Evolutionary conservation across 30 jellyfish, hydroid and myxozoan genomes (phyloP).

Genomic region (Hydractinia echinata): DNA sequence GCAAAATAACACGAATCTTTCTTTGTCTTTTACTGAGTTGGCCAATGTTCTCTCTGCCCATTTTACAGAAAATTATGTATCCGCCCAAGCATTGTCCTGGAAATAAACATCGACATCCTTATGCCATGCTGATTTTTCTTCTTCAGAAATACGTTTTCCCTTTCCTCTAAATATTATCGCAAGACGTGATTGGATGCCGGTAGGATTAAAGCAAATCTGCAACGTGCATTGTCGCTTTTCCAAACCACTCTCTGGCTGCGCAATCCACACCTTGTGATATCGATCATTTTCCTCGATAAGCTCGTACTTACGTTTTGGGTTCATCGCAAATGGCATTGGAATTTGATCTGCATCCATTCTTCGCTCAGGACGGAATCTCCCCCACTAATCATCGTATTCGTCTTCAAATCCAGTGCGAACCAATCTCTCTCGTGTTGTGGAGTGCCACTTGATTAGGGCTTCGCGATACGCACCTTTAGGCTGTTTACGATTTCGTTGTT

Average conservation of each 20-base stretch:
- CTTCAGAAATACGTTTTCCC: slow-evolving; percentile 45
- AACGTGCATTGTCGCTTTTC: slow-evolving; percentile 51
- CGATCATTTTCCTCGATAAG: slow-evolving; percentile 18
- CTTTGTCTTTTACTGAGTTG: slow-evolving; percentile 21
- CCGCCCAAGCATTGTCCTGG: slow-evolving; percentile 53
- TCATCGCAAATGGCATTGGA: slow-evolving; percentile 10
- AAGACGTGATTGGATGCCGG: slow-evolving; percentile 46
- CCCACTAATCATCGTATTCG: slow-evolving; percentile 23
- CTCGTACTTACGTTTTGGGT: neutral
- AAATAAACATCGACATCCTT: slow-evolving; percentile 41
- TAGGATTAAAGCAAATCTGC: slow-evolving; percentile 32
- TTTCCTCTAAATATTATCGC: slow-evolving; percentile 50
- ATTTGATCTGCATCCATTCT: slow-evolving; percentile 39
- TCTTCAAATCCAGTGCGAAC: slow-evolving; percentile 33
- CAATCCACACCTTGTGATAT: slow-evolving; percentile 32
- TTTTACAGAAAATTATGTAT: slow-evolving; percentile 23
- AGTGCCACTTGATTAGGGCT: slow-evolving; percentile 32
- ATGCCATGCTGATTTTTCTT: slow-evolving; percentile 45
- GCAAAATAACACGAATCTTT: neutral
- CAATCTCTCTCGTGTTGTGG: slow-evolving; percentile 43
- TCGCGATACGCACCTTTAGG: slow-evolving; percentile 32
- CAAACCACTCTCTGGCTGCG: slow-evolving; percentile 38
- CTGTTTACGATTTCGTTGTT: slow-evolving; percentile 22
- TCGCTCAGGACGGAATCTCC: slow-evolving; percentile 33
- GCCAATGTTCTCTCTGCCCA: slow-evolving; percentile 36